Conservation (phyloP, 2,797 vertebrate genomes). For the Florisuga fusca region DNA sequence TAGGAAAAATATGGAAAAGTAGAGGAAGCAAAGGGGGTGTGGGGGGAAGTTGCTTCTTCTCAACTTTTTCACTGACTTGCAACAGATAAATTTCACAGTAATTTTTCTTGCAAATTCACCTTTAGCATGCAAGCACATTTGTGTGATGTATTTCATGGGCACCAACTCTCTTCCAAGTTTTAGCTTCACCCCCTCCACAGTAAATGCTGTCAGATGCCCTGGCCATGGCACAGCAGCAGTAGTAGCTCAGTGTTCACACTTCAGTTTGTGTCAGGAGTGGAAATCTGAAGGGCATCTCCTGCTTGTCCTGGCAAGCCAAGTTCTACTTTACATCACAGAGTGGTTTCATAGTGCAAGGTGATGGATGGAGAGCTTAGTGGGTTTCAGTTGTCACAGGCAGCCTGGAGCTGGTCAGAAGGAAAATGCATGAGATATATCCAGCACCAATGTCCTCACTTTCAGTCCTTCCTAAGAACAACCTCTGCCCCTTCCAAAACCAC, state of each 20-base stretch:
- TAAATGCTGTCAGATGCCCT: not conserved
- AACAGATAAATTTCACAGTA: not conserved
- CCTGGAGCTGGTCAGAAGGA: not conserved
- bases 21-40: not conserved
- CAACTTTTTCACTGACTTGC: not conserved
- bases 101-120: not conserved
- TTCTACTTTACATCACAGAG: not conserved
- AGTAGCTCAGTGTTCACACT: not conserved
- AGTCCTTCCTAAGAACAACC: not conserved
- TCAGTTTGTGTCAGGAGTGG: rapidly evolving
- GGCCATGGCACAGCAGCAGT: not conserved
- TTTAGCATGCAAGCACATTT: not conserved
- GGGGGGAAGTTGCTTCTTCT: not conserved
- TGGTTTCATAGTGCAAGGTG: rapidly evolving
- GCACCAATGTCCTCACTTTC: not conserved
- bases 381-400: not conserved
- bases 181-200: not conserved
- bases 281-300: not conserved
- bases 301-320: not conserved
- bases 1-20: not conserved
- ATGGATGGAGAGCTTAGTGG: not conserved
- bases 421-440: not conserved
- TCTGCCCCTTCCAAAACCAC: not conserved
- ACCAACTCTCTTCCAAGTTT: not conserved
- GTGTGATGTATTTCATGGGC: not conserved